These are phyloP conservation scores for Dolichomitus sp. DNA, from an alignment of 2,888 invertebrate species.

Conservation along the genomic window DNA sequence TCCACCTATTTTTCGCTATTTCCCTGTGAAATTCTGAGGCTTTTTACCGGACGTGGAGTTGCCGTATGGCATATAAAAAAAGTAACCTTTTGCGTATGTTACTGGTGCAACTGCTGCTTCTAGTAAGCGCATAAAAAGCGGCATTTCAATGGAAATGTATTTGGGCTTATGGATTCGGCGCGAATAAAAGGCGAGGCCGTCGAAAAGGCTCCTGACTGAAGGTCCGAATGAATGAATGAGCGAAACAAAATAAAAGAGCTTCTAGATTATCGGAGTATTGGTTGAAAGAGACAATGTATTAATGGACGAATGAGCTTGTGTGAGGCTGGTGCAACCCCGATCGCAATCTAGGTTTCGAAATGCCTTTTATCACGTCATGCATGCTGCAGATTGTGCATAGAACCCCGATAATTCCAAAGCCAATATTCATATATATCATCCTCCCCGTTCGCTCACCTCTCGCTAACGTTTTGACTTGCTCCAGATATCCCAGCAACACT, in stretches of 20 bases:
- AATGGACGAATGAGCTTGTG: slow-evolving; percentile 58
- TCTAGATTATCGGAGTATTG: slow-evolving; percentile 16
- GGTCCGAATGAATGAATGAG: slow-evolving; percentile 15
- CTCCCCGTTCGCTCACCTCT: neutral
- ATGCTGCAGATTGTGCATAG: slow-evolving; percentile 16
- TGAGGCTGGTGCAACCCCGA: slow-evolving; percentile 16
- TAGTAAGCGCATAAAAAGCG: slow-evolving; percentile 1
- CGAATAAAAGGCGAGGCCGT: slow-evolving; percentile 29
- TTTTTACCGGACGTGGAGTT: neutral
- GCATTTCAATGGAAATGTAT: slow-evolving; percentile 56
- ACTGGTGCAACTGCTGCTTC: slow-evolving; percentile 20
- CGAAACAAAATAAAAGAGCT: slow-evolving; percentile 3
- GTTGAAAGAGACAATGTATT: slow-evolving; percentile 54
- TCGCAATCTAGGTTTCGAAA: slow-evolving; percentile 19
- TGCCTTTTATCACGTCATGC: slow-evolving; percentile 30
- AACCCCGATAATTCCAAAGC: slow-evolving; percentile 35
- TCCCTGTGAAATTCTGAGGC: neutral
- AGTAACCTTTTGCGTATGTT: neutral
- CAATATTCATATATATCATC: slow-evolving; percentile 45
- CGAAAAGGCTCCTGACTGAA: neutral
- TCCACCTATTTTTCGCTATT: slow-evolving; percentile 10
- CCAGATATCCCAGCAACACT: slow-evolving; percentile 16
- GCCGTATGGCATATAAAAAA: slow-evolving; percentile 1
- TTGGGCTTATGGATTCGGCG: slow-evolving; percentile 64
- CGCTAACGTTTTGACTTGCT: slow-evolving; percentile 11